A percentile compares a stretch with the other conserved stretches of the same genome.
Conservation (phyloP, 35 echinoderm and acorn worm species). For the Patiria miniata region DNA sequence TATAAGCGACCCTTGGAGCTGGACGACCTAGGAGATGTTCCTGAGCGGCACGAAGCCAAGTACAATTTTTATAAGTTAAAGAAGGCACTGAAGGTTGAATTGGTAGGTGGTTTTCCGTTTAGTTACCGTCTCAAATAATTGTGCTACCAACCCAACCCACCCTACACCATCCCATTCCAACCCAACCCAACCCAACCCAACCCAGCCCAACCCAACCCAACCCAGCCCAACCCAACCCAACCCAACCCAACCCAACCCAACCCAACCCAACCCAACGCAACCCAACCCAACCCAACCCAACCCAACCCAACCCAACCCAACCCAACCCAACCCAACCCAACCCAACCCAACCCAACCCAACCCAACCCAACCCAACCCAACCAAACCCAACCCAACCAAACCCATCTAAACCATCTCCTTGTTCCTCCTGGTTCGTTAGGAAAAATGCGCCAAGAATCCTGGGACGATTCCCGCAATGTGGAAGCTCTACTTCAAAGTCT, state of each 20-base stretch:
- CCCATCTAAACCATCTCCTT: neutral
- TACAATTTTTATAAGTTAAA: conserved; percentile 51
- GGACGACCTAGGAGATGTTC: conserved; percentile 50
- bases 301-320: too few species aligned
- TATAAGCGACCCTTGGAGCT: conserved; percentile 68
- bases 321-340: neutral
- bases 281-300: neutral
- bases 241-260: too few species aligned
- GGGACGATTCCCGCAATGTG: neutral
- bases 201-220: too few species aligned
- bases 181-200: too few species aligned
- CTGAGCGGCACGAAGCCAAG: conserved; percentile 43
- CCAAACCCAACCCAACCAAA: too few species aligned
- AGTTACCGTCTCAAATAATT: neutral
- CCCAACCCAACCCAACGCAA: neutral
- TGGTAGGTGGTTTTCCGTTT: conserved; percentile 21
- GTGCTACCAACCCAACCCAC: neutral
- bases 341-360: neutral
- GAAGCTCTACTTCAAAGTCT: neutral
- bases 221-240: neutral
- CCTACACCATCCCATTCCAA: neutral
- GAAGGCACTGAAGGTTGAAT: conserved; percentile 58
- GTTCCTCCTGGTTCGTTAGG: neutral
- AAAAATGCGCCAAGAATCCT: neutral
- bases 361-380: neutral